Evolutionary conservation across 2,888 invertebrate species (phyloP), one percentile per base, ranked within the genome.

Genomic region (Hermaeophaga mercurialis): DNA sequence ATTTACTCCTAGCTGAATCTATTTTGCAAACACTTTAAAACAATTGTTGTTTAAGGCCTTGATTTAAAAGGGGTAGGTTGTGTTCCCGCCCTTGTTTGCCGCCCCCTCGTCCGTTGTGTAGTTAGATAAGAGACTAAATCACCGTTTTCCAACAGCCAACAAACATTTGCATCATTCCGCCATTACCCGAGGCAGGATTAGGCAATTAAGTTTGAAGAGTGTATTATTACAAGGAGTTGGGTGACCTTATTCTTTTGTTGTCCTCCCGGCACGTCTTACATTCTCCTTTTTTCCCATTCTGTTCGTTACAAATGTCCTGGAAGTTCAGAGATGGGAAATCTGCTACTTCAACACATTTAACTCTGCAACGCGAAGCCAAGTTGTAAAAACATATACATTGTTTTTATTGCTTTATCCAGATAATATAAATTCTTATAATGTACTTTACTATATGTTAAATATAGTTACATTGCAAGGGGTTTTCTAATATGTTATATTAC

Each of bases 171-270:
- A 52, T 52, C 52, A 34, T 52, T 39, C 18, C 43, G 34, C 52
- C 43, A 43, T 52, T 52, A 43, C 44, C 44, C 19, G 34, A 15
- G 26, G 22, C 52, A 26, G 43, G 34, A 52, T 52, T 52, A 43
- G 43, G 52, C 52, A 52, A 52, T 52, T 52, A 52, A 52, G 33
- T 52, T 52, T 52, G 52, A 52, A 52, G 52, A 43, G 52, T 34
- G 52, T 52, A 52, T 52, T 52, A 52, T 52, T 43, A 43, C 52
- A 52, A 31, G 12, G 50, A 19, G 31, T 50, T n/a, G 43, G 34
- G 33, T 24, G 52, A 24, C 52, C 52, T 52, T 52, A 52, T 52
- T 52, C 43, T 52, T 52, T 52, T 52, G 43, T 52, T 44, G 52
- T 39, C 24, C 34, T 22, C 52, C 26, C 31, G 24, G 43, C 43